phyloP scores from a whole-genome alignment of 2,888 invertebrate genomes.

The Disparrhopalites patrizii region DNA sequence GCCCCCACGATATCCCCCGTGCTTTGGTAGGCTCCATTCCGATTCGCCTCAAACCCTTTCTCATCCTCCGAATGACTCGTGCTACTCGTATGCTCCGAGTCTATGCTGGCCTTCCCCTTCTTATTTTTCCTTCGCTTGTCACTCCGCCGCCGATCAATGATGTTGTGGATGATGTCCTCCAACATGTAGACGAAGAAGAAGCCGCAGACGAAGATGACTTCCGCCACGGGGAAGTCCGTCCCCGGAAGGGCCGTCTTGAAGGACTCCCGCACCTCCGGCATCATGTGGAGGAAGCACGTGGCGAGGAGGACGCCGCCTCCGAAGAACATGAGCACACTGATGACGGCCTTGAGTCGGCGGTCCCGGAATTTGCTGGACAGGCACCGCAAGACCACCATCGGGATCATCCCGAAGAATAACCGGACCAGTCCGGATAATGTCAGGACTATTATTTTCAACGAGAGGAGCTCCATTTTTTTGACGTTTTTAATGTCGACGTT shows the following conservation, averaged over 20 bases:
- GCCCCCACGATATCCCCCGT: constrained; percentile 26
- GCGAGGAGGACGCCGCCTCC: constrained; percentile 60
- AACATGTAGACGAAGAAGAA: constrained; percentile 59
- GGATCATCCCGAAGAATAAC: constrained; percentile 56
- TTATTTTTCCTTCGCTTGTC: neutral
- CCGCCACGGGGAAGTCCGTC: constrained; percentile 53
- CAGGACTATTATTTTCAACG: constrained; percentile 55
- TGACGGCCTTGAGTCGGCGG: constrained; percentile 44
- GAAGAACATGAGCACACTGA: constrained; percentile 52
- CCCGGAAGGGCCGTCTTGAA: constrained; percentile 49
- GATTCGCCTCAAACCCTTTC: constrained; percentile 15
- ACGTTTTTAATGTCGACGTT: neutral
- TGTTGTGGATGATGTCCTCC: constrained; percentile 53
- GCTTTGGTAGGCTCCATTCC: constrained; percentile 28
- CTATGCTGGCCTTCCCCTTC: neutral
- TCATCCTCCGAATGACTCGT: constrained; percentile 11
- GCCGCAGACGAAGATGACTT: constrained; percentile 56
- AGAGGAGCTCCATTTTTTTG: constrained; percentile 51
- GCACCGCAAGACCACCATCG: constrained; percentile 54
- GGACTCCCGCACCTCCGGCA: constrained; percentile 56
- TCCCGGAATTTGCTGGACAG: constrained; percentile 44
- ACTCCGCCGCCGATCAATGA: constrained; percentile 47
- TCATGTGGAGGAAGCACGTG: constrained; percentile 59
- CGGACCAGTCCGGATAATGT: constrained; percentile 54
- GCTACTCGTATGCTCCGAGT: too few species aligned